These are phyloP conservation scores for Polypedilum vanderplanki DNA, from an alignment of 1,140 invertebrate genomes.

Conservation along the genomic window DNA sequence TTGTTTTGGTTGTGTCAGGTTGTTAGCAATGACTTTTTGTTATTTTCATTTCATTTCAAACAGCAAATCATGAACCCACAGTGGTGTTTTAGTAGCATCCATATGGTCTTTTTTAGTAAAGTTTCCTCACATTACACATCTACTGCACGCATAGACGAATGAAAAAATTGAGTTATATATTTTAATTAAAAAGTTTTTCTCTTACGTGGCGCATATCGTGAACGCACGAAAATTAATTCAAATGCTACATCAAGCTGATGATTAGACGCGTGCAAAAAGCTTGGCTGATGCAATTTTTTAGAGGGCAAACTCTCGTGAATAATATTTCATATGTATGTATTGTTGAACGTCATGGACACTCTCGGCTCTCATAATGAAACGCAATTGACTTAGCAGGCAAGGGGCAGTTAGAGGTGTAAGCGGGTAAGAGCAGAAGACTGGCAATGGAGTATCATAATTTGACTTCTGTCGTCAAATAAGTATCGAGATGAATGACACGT, in stretches of 20 bases:
- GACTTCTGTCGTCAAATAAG: neutral
- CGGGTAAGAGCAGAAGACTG: neutral
- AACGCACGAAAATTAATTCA: slow-evolving; percentile 20
- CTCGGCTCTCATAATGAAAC: too few relatives aligned
- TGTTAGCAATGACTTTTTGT: neutral
- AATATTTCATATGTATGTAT: neutral
- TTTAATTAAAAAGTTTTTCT: slow-evolving; percentile 19
- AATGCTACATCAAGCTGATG: slow-evolving; percentile 7
- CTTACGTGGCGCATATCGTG: neutral
- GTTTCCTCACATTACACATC: neutral
- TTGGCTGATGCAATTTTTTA: neutral
- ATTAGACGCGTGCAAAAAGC: slow-evolving; percentile 16
- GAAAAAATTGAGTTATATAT: slow-evolving; percentile 18
- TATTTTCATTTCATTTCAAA: neutral
- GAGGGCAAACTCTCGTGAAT: neutral
- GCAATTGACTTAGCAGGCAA: neutral
- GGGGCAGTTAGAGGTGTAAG: neutral
- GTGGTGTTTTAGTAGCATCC: neutral
- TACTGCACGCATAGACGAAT: neutral
- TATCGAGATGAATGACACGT: neutral
- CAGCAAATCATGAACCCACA: neutral
- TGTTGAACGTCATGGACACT: slow-evolving; percentile 7
- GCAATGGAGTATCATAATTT: slow-evolving; percentile 12
- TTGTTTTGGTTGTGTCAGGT: neutral
- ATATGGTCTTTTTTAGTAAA: neutral